Evolutionary conservation across 2,797 vertebrate species (phyloP).

Genomic region (Hozukius guyotensis): DNA sequence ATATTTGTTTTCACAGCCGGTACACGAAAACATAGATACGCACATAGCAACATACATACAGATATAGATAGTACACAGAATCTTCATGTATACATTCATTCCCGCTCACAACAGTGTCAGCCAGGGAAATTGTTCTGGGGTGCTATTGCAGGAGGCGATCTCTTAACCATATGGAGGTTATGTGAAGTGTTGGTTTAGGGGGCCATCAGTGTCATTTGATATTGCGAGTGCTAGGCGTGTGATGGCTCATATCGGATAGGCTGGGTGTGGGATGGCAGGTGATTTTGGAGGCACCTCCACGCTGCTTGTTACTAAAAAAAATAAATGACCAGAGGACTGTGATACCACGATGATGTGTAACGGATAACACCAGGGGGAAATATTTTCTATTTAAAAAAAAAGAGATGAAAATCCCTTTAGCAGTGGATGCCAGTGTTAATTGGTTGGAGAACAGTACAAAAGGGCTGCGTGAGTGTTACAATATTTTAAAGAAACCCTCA

Average conservation of each 20-base stretch:
- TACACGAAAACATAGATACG: background rate
- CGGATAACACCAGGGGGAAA: conserved; percentile 27
- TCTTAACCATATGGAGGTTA: background rate
- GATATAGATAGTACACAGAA: background rate
- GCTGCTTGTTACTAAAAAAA: conserved; percentile 11
- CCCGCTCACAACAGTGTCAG: background rate
- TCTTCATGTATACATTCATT: background rate
- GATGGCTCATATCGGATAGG: background rate
- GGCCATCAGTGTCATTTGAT: background rate
- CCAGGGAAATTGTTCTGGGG: background rate
- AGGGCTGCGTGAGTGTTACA: conserved; percentile 20
- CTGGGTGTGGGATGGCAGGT: background rate
- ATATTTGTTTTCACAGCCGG: background rate
- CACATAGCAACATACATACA: background rate
- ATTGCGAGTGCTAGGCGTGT: background rate
- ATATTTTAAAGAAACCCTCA: conserved; percentile 33
- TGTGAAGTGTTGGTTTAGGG: background rate
- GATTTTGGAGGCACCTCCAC: background rate
- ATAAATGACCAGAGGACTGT: conserved; percentile 1
- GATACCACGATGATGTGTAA: conserved; percentile 12
- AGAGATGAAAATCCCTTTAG: conserved; percentile 36
- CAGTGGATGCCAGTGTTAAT: conserved; percentile 21
- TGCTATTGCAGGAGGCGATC: background rate
- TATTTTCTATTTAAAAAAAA: conserved; percentile 26
- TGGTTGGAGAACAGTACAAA: conserved; percentile 25